These are phyloP conservation scores for Aphodius sticticus DNA, from an alignment of 2,888 invertebrate species.

Conservation along the genomic window DNA sequence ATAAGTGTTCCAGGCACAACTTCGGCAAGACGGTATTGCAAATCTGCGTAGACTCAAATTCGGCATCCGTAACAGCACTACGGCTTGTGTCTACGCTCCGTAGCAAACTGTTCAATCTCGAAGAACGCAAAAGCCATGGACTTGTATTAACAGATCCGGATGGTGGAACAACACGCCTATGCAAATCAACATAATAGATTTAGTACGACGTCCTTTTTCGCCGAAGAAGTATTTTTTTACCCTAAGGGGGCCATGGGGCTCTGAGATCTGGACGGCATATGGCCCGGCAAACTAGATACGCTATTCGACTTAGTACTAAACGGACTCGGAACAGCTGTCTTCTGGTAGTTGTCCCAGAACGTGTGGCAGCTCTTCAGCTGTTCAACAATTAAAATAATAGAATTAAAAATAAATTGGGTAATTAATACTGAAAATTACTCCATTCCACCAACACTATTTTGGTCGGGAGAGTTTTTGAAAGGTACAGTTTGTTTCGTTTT, in stretches of 20 bases:
- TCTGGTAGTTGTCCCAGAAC: constrained; percentile 52
- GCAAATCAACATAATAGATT: constrained; percentile 38
- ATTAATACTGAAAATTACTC: too few species aligned
- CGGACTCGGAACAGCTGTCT: constrained; percentile 48
- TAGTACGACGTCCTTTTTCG: constrained; percentile 42
- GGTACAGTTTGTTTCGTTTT: too few species aligned
- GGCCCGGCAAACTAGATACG: constrained; percentile 43
- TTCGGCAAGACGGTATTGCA: constrained; percentile 70
- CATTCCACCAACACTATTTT: too few species aligned
- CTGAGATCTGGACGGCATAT: constrained; percentile 60
- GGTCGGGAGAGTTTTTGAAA: too few species aligned
- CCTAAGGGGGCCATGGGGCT: constrained; percentile 64
- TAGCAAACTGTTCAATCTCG: constrained; percentile 49
- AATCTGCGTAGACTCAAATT: constrained; percentile 51
- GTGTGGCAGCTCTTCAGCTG: constrained; percentile 52
- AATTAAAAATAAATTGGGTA: too few species aligned
- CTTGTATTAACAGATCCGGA: constrained; percentile 51
- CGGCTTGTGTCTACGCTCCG: constrained; percentile 43
- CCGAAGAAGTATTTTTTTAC: constrained; percentile 43
- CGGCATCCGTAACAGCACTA: constrained; percentile 56
- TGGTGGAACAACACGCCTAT: constrained; percentile 64
- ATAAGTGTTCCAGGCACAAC: constrained; percentile 87
- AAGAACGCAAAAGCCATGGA: constrained; percentile 50
- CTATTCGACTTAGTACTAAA: constrained; percentile 49
- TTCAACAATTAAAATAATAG: not conserved